phyloP scores from a whole-genome alignment of 1,140 invertebrate species.

The Lasioglossum albipes region DNA sequence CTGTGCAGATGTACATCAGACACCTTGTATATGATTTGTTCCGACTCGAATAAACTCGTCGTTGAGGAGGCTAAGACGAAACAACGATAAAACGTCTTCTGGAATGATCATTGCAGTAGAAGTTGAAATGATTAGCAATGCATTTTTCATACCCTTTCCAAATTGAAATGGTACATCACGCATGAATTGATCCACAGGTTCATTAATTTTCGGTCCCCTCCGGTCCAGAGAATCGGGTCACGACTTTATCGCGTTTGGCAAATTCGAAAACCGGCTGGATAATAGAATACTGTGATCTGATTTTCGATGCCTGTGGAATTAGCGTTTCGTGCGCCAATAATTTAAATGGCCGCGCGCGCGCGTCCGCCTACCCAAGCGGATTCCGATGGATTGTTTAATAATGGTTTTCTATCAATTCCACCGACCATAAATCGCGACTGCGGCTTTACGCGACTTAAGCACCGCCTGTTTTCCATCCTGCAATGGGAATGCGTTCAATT shows the following conservation, averaged over 20 bases:
- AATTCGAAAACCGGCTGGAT: not conserved
- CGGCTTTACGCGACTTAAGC: not conserved
- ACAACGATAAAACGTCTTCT: too few relatives aligned
- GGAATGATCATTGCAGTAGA: too few relatives aligned
- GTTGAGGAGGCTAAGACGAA: too few relatives aligned
- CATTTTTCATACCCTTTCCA: not conserved
- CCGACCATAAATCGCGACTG: too few relatives aligned
- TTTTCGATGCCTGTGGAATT: constrained; percentile 18
- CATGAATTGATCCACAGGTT: not conserved
- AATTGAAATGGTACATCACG: not conserved
- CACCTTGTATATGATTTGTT: too few relatives aligned
- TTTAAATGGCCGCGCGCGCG: not conserved
- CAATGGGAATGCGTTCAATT: not conserved
- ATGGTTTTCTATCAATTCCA: constrained; percentile 11
- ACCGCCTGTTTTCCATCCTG: not conserved
- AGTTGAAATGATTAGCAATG: not conserved
- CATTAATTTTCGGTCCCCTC: not conserved
- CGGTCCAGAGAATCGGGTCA: not conserved
- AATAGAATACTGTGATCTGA: constrained; percentile 25
- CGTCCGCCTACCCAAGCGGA: not conserved
- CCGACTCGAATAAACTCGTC: too few relatives aligned
- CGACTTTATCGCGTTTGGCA: constrained; percentile 1
- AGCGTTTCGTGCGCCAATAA: constrained; percentile 11
- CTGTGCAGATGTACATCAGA: too few relatives aligned
- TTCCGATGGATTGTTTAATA: not conserved